Base-by-base conservation (phyloP, 2,888 invertebrate species). In the Cotesia congregata region DNA sequence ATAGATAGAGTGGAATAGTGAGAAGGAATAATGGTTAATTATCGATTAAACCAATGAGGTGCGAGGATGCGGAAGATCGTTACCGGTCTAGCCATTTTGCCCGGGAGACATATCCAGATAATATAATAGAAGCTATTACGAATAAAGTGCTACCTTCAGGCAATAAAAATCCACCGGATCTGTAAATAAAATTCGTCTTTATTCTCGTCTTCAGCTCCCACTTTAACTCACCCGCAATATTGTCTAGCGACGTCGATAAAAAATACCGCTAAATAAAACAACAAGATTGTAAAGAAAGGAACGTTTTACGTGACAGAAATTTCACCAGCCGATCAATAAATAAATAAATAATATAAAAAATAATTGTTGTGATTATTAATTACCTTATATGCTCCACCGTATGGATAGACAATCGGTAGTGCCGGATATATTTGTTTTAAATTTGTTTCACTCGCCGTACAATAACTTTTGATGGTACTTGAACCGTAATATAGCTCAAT, bases 351-450 rank as follows among this genome's bases (percentile, higher is more conserved):
- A 12, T 15, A 39, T 38, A 50, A 64, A 38, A 17, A 70, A 70
- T 41, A n/a, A 40, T 20, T n/a, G 12, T 12, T 64, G 50, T 70
- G 20, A 17, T 38, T 64, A 30, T 61, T 5, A 30, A 62, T 80
- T 88, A 92, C 93, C 92, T 92, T 92, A 75, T 91, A 90, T 50
- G 90, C 91, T 5, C 89, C 92, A 74, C 92, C 92, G 80, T 90
- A 91, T 0, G 92, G 92, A 82, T 90, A 92, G 0, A 92, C 90
- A 6, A 93, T 82, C 0, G 92, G 92, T 4, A 92, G 92, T 5
- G 92, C 80, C 6, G 88, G 83, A 80, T 91, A 79, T 67, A 85
- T 74, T 68, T 76, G 75, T 70, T 76, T 73, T 30, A 67, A 59
- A 20, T 68, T 69, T 67, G 71, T 67, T 64, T 62, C 78, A 59